Conservation (phyloP, 2,888 invertebrate species). For the Drosophila monieri region DNA sequence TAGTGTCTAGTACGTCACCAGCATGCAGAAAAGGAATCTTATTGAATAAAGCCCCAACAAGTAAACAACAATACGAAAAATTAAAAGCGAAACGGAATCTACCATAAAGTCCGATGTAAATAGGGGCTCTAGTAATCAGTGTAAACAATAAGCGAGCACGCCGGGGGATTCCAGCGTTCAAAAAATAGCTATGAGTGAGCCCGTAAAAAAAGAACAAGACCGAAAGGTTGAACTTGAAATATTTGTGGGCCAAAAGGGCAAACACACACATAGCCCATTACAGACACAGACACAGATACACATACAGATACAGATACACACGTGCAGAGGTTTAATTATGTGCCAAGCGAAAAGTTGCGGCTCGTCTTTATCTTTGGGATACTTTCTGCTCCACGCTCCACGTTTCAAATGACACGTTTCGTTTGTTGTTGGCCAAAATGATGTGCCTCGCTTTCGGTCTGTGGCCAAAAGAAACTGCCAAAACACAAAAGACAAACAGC, state of each 20-base stretch:
- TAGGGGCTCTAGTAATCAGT: slow-evolving; percentile 25
- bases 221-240: slow-evolving; percentile 49
- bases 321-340: slow-evolving; percentile 56
- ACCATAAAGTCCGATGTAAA: slow-evolving; percentile 27
- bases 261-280: not conserved
- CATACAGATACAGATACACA: slow-evolving; percentile 12
- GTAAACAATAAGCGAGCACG: slow-evolving; percentile 39
- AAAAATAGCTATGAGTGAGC: slow-evolving; percentile 4
- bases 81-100: slow-evolving; percentile 43
- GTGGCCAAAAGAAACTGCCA: slow-evolving; percentile 28
- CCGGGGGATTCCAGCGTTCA: slow-evolving; percentile 11
- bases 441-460: slow-evolving; percentile 31
- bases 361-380: slow-evolving; percentile 42
- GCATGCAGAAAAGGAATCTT: not conserved
- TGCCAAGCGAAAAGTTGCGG: slow-evolving; percentile 38
- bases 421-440: slow-evolving; percentile 46
- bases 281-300: slow-evolving; percentile 3
- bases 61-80: slow-evolving; percentile 30
- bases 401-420: slow-evolving; percentile 38
- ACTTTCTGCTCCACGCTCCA: slow-evolving; percentile 31
- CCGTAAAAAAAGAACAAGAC: slow-evolving; percentile 34
- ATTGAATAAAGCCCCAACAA: not conserved
- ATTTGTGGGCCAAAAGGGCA: slow-evolving; percentile 38
- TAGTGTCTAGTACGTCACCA: slow-evolving; percentile 9
- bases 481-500: slow-evolving; percentile 43